Evolutionary conservation across 2,797 vertebrate genomes (phyloP).

Genomic region (Neosilurus mollespiculum): DNA sequence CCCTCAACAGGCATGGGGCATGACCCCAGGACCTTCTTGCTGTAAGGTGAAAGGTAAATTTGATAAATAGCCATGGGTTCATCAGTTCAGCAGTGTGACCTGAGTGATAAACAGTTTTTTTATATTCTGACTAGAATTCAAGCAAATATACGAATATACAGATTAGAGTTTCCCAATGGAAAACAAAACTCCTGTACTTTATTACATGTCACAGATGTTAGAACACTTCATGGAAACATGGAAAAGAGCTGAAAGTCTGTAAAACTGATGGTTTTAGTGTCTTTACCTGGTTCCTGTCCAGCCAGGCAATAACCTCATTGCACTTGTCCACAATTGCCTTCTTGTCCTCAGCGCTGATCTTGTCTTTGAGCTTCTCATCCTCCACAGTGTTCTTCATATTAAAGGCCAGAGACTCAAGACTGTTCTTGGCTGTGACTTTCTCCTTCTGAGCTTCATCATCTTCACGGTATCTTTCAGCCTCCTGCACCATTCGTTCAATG

Average conservation of each 20-base stretch:
- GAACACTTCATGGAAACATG: not conserved
- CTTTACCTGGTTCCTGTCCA: constrained; percentile 80
- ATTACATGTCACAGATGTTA: not conserved
- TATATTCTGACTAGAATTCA: not conserved
- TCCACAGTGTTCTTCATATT: constrained; percentile 82
- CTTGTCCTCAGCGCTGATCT: constrained; percentile 79
- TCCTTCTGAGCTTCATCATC: constrained; percentile 77
- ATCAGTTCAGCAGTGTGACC: not conserved
- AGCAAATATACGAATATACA: not conserved
- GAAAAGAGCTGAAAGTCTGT: not conserved
- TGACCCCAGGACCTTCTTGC: no score
- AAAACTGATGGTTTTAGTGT: not conserved
- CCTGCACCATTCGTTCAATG: constrained; percentile 81
- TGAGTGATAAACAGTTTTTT: not conserved
- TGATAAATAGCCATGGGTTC: not conserved
- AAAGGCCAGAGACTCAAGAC: constrained; percentile 78
- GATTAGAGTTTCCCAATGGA: not conserved
- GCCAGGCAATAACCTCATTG: constrained; percentile 78
- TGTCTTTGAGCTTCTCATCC: constrained; percentile 80
- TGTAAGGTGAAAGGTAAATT: not conserved
- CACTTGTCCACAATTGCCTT: constrained; percentile 78
- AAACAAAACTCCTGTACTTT: not conserved
- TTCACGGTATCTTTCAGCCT: constrained; percentile 76
- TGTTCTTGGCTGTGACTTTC: constrained; percentile 78
- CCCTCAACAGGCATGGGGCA: no score